Evolutionary conservation across 2,888 invertebrate genomes (phyloP), one percentile per base, ranked within the genome.

Genomic region (Priocnemis perturbator): DNA sequence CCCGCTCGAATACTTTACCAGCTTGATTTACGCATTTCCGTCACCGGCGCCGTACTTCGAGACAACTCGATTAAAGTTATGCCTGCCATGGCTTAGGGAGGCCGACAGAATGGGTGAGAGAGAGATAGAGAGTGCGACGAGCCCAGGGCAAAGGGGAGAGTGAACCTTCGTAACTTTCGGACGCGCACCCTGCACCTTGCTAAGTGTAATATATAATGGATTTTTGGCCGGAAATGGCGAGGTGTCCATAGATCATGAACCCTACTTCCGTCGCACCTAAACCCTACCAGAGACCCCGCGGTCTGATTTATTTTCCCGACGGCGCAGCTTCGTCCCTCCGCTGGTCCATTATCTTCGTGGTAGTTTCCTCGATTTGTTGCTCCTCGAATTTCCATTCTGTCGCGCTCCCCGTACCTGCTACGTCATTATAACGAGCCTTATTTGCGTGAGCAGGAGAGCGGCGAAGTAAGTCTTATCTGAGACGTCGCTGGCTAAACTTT

Each of bases 181-280:
- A 77, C 74, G 70, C 66, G 76, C 72, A 67, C 50, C 69, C 73
- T 64, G 69, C 80, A 78, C 81, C 82, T 83, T 78, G 81, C 82
- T 84, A 83, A 82, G 80, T 82, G 84, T 83, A 86, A 86, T 86
- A 86, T 87, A 87, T 87, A 87, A 87, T 84, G 83, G 85, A 87
- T 87, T 87, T 87, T 87, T 86, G 81, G 84, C 80, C 85, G 86
- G 87, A 87, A 86, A 82, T 83, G 77, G 80, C 81, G 82, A 83
- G 81, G 83, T 82, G 85, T 85, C 82, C 86, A 83, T 87, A 86
- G 80, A 87, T 87, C 87, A 87, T 83, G 83, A 80, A 79, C 82
- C 85, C 86, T 84, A 83, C 86, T 86, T 86, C 86, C 86, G 86
- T 82, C 82, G 80, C 79, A 81, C 80, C 84, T 84, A 81, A 83